Conservation (phyloP, 2,113 vertebrate genomes). For the Neolamprologus tretocephalus region DNA sequence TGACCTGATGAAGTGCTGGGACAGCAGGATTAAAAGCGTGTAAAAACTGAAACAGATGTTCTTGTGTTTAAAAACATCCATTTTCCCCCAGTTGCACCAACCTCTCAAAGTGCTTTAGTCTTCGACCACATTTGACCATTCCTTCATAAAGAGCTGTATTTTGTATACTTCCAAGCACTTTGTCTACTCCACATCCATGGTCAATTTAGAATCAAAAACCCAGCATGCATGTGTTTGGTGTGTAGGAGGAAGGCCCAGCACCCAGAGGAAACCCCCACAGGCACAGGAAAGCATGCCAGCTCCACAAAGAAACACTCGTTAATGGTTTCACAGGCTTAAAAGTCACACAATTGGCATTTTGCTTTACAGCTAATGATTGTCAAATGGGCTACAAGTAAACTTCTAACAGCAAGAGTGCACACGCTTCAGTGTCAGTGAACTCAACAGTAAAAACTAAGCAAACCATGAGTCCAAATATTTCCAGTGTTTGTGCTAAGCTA, state of each 20-base stretch:
- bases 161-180: neutral
- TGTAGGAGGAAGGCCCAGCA: fast-evolving
- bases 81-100: neutral
- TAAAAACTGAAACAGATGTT: neutral
- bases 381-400: neutral
- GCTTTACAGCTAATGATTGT: neutral
- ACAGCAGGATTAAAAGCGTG: neutral
- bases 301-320: neutral
- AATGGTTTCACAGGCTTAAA: neutral
- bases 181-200: neutral
- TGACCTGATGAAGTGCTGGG: neutral
- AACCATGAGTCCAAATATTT: neutral
- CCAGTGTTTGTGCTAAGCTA: neutral
- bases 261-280: neutral
- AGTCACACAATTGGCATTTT: neutral
- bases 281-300: neutral
- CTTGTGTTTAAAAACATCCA: neutral
- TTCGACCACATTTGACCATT: neutral
- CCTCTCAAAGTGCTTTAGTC: neutral
- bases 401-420: neutral
- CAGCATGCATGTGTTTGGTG: neutral
- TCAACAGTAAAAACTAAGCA: neutral
- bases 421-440: neutral
- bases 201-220: neutral
- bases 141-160: neutral